Evolutionary conservation across 2,888 invertebrate genomes (phyloP).

Genomic region (Harpalus rubripes): DNA sequence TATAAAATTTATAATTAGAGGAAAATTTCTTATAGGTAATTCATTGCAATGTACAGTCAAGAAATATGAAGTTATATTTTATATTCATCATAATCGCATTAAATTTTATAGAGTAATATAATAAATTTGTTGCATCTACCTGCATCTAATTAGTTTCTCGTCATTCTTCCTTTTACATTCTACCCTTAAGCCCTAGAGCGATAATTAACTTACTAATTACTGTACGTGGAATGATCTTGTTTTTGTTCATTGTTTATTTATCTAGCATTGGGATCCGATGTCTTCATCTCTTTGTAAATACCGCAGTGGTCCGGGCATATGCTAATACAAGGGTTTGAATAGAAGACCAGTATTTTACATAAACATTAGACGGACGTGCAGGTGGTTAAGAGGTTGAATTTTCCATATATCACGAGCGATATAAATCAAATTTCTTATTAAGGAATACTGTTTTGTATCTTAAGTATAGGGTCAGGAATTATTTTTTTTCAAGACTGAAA

Average conservation of each 20-base stretch:
- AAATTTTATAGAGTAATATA: too few species aligned
- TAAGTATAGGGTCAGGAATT: background rate
- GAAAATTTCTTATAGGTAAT: too few species aligned
- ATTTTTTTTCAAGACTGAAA: background rate
- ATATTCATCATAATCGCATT: too few species aligned
- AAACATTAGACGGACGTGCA: slow-evolving; percentile 50
- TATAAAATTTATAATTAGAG: too few species aligned
- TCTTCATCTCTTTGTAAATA: slow-evolving; percentile 53
- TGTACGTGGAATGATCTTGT: slow-evolving; percentile 45
- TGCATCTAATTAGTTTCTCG: background rate
- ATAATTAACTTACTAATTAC: slow-evolving; percentile 62
- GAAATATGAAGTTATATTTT: too few species aligned
- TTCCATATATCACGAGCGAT: slow-evolving; percentile 53
- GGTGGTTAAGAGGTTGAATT: slow-evolving; percentile 7
- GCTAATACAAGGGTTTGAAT: slow-evolving; percentile 43
- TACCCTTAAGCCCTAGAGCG: slow-evolving; percentile 14
- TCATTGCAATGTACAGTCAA: too few species aligned
- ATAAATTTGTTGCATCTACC: too few species aligned
- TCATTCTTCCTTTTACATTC: background rate
- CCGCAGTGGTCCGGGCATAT: slow-evolving; percentile 41
- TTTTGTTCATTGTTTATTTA: slow-evolving; percentile 58
- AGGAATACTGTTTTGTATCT: background rate
- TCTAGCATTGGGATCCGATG: slow-evolving; percentile 19
- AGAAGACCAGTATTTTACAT: slow-evolving; percentile 62
- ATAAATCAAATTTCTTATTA: slow-evolving; percentile 29